phyloP scores from a whole-genome alignment of 2,888 invertebrate species.

The Choreutis nemorana region DNA sequence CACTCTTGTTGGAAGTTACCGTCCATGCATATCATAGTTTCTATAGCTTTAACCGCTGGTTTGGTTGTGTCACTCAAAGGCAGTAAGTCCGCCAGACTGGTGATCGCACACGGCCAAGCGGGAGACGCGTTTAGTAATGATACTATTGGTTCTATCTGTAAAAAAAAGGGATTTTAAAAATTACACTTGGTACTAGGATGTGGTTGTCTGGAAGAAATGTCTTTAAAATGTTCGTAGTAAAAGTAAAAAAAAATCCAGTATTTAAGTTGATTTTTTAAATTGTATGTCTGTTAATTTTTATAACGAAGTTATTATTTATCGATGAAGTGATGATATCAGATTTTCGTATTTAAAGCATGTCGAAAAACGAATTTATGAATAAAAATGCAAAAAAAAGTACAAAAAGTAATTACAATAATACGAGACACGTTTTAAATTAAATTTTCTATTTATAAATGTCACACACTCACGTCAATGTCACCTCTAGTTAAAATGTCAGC shows the following conservation, averaged over 20 bases:
- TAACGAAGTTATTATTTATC: no score
- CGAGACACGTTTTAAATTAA: background rate
- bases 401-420: background rate
- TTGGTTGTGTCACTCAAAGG: slow-evolving; percentile 24
- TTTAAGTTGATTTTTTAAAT: no score
- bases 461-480: slow-evolving; percentile 35
- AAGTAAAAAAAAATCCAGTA: no score
- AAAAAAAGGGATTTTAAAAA: slow-evolving; percentile 6
- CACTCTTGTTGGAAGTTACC: slow-evolving; percentile 45
- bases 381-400: slow-evolving; percentile 1
- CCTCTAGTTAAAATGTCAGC: slow-evolving; percentile 26
- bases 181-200: background rate
- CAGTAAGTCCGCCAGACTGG: slow-evolving; percentile 37
- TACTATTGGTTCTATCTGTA: slow-evolving; percentile 44
- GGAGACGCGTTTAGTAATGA: slow-evolving; percentile 37
- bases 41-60: slow-evolving; percentile 43
- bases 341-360: no score
- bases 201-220: no score
- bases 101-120: slow-evolving; percentile 57
- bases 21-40: slow-evolving; percentile 51
- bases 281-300: no score
- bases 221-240: no score
- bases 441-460: no score
- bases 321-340: no score
- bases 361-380: no score